Conservation (phyloP, 2,797 vertebrate genomes). For the Eulemur coronatus region DNA sequence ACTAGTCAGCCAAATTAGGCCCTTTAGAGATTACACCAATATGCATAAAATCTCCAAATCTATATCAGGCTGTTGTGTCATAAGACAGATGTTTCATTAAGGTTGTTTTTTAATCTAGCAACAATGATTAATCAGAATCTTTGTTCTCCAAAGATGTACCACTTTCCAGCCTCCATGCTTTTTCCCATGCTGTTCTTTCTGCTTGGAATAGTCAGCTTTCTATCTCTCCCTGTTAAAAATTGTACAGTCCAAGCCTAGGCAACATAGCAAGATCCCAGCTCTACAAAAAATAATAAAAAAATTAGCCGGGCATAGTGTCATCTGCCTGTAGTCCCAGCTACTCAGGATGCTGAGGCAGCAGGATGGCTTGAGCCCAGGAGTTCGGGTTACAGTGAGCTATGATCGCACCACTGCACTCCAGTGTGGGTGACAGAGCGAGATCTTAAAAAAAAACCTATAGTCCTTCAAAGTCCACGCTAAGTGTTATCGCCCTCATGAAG, state of each 20-base stretch:
- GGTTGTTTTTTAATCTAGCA: background rate
- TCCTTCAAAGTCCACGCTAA: background rate
- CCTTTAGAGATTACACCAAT: background rate
- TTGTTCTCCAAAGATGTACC: background rate
- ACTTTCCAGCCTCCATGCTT: background rate
- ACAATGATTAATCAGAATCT: background rate
- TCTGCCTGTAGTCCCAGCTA: background rate
- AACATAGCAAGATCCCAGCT: no score
- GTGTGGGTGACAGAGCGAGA: background rate
- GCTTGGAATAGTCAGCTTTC: background rate
- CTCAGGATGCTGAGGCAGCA: background rate
- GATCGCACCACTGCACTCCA: background rate
- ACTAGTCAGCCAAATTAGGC: background rate
- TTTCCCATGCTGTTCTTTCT: background rate
- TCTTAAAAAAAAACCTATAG: background rate
- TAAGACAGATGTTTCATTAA: background rate
- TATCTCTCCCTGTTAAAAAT: background rate
- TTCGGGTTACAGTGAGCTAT: background rate
- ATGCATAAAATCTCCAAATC: background rate
- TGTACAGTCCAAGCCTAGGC: no score
- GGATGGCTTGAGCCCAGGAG: background rate
- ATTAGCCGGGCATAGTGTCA: background rate
- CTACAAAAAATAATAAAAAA: no score
- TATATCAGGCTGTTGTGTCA: background rate
- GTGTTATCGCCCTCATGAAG: background rate